Percentiles rank a stretch among this genome's conserved stretches.
Conservation (phyloP, 2,113 vertebrate genomes). For the Columba janthina region DNA sequence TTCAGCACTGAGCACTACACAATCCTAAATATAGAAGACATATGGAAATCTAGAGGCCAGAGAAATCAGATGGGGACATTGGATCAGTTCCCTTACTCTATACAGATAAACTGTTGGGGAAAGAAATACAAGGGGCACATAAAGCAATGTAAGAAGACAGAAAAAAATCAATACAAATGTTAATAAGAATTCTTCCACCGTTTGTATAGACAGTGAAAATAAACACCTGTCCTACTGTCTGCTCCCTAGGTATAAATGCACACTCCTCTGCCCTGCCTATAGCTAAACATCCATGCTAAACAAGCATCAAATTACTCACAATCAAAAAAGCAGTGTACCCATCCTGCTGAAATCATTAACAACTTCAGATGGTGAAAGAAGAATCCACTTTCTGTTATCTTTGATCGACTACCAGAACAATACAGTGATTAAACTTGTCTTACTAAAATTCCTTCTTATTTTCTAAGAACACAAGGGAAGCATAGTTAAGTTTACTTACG, state of each 20-base stretch:
- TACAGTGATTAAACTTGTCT: background rate
- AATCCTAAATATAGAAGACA: background rate
- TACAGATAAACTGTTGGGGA: background rate
- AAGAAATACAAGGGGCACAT: background rate
- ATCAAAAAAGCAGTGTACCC: background rate
- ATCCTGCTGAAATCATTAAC: background rate
- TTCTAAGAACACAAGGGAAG: background rate
- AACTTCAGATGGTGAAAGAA: background rate
- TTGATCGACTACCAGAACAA: background rate
- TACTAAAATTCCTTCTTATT: background rate
- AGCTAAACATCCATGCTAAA: background rate
- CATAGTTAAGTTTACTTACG: background rate
- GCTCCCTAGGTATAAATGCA: background rate
- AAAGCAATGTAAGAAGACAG: background rate
- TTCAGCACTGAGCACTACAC: background rate
- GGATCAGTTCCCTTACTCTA: background rate
- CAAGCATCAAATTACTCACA: background rate
- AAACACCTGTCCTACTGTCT: background rate
- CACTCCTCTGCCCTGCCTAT: background rate
- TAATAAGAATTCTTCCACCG: background rate
- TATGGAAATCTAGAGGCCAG: background rate
- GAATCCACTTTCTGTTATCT: background rate
- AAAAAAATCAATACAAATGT: background rate
- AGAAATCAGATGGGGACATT: background rate
- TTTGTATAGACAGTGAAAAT: background rate